Conservation (phyloP, 1,140 invertebrate species). For the Contarinia nasturtii region DNA sequence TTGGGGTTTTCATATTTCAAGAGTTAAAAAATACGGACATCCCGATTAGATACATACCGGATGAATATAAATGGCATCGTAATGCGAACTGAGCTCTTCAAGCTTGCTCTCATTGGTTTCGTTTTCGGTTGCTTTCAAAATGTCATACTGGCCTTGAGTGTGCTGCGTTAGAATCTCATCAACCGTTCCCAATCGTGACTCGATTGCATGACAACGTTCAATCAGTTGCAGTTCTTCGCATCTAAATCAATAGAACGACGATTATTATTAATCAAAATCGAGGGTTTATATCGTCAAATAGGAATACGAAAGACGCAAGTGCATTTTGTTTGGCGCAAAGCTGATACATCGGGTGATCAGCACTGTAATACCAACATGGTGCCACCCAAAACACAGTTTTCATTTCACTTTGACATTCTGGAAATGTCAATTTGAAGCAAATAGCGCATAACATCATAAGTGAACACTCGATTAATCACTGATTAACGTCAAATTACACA, state of each 20-base stretch:
- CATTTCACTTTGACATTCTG: too few species aligned
- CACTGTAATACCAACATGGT: neutral
- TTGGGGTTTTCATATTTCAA: neutral
- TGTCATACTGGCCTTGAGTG: constrained; percentile 35
- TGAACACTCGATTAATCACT: too few species aligned
- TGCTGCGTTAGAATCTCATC: constrained; percentile 51
- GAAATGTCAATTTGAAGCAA: too few species aligned
- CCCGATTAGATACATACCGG: constrained; percentile 53
- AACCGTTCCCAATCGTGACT: constrained; percentile 41
- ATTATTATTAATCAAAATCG: neutral
- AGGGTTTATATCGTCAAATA: neutral
- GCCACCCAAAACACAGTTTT: neutral
- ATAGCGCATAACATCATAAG: too few species aligned
- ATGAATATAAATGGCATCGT: constrained; percentile 74
- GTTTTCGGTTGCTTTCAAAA: constrained; percentile 41
- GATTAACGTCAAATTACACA: too few species aligned
- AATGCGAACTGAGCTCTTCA: constrained; percentile 54
- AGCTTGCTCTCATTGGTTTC: constrained; percentile 35
- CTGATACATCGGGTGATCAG: neutral
- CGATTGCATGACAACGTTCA: constrained; percentile 40
- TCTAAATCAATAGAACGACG: constrained; percentile 25
- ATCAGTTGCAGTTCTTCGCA: constrained; percentile 53
- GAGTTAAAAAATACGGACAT: constrained; percentile 1
- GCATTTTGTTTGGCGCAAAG: neutral
- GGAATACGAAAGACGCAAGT: too few species aligned